Evolutionary conservation across 2,888 invertebrate species (phyloP).

Genomic region (Eurytoma adleriae): DNA sequence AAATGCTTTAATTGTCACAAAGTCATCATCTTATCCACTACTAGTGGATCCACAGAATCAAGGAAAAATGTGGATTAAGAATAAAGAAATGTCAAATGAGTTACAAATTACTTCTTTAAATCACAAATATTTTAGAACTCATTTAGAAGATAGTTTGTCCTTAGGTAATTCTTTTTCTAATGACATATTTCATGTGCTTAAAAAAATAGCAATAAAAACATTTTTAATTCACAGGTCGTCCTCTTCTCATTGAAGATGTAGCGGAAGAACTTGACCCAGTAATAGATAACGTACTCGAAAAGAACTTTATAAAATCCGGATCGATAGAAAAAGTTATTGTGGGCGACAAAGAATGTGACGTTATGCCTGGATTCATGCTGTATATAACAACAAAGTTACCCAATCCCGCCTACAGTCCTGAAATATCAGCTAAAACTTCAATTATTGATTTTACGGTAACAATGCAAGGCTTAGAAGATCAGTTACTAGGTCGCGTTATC

Average conservation of each 20-base stretch:
- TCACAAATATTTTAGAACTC: constrained; percentile 96
- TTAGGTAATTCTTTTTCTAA: constrained; percentile 78
- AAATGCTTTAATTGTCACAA: constrained; percentile 97
- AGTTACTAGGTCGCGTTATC: constrained; percentile 94
- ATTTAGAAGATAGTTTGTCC: constrained; percentile 92
- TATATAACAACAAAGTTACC: constrained; percentile 97
- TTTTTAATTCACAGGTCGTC: constrained; percentile 76
- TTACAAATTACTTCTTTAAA: constrained; percentile 95
- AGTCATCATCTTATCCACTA: constrained; percentile 95
- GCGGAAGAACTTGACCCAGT: constrained; percentile 97
- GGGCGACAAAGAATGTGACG: constrained; percentile 97
- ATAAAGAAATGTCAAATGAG: constrained; percentile 92
- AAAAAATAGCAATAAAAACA: not conserved
- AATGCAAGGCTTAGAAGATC: constrained; percentile 97
- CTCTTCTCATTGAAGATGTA: constrained; percentile 95
- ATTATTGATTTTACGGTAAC: constrained; percentile 99
- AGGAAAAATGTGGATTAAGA: constrained; percentile 98
- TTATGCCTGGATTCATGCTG: constrained; percentile 95
- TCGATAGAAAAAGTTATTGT: constrained; percentile 96
- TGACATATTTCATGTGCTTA: not conserved
- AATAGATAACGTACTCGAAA: constrained; percentile 96
- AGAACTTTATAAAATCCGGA: constrained; percentile 98
- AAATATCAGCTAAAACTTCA: constrained; percentile 96
- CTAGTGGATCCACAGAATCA: constrained; percentile 97
- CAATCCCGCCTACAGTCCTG: constrained; percentile 97